Evolutionary conservation across 2,888 invertebrate genomes (phyloP).

Genomic region (Odontocerum albicorne): DNA sequence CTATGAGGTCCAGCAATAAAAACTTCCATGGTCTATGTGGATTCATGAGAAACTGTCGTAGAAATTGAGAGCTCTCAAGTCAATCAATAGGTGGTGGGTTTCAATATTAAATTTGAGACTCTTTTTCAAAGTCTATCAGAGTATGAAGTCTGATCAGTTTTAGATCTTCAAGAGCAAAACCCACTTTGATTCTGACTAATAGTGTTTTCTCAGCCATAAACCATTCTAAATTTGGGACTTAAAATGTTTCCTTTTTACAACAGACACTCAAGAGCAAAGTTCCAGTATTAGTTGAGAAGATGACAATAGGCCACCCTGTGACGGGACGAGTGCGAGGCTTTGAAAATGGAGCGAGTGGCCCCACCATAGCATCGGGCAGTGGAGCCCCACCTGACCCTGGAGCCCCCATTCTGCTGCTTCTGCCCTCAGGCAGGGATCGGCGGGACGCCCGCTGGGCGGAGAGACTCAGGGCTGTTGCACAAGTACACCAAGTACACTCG

Average conservation of each 20-base stretch:
- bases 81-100: no score
- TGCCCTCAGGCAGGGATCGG: constrained; percentile 41
- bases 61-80: no score
- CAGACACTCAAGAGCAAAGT: constrained; percentile 35
- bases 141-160: no score
- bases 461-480: constrained; percentile 41
- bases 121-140: no score
- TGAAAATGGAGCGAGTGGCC: constrained; percentile 33
- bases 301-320: constrained; percentile 33
- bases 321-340: constrained; percentile 33
- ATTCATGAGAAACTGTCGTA: no score
- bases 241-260: constrained; percentile 6
- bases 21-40: no score
- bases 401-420: constrained; percentile 38
- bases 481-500: constrained; percentile 37
- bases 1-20: no score
- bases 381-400: constrained; percentile 25
- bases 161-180: no score
- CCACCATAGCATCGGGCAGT: constrained; percentile 31
- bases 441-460: constrained; percentile 42
- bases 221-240: no score
- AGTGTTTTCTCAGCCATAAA: no score
- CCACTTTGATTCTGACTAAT: no score
- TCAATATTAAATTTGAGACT: no score
- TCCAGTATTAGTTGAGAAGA: constrained; percentile 32